Base-by-base conservation (phyloP, 2,888 invertebrate species). In the Fissipunctia ypsillon region DNA sequence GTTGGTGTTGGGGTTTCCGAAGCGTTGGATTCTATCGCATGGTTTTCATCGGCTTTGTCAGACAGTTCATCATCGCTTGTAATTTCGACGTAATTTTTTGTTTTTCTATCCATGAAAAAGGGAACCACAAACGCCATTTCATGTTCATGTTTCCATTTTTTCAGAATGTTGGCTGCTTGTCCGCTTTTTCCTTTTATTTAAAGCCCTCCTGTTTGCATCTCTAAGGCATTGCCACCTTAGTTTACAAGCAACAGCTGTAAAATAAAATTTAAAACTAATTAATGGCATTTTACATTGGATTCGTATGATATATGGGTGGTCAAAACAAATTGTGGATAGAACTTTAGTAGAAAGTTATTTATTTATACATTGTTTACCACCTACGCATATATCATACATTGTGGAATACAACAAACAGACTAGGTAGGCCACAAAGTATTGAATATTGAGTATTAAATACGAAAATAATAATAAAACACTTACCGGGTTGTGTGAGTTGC, bases 51-150 rank as follows among this genome's bases (percentile, higher is more conserved):
- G 0, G 25, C 43, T 45, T 38, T 71, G 28, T 45, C 73, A 28
- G 56, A 73, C 6, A n/a, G 2, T 19, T 71, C 71, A 38, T 54
- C 56, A 19, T 56, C 45, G 28, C 45, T 56, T 35, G 25, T 16
- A 43, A n/a, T 19, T 38, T 45, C 73, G 1, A 28, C 10, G 4
- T 22, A n/a, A n/a, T 56, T 35, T 45, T 71, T 43, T n/a, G 28
- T n/a, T 38, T 56, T 71, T 45, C 73, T 56, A n/a, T 38, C 56
- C n/a, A 71, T 9, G 5, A 71, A 31, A 45, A 56, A 71, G 9
- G 71, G 71, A 28, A 45, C 14, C 19, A 73, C 43, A 28, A 71
- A 71, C 6, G 56, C 35, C 73, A 71, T 71, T 56, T 71, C 73
- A 9, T 16, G 56, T 38, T 72, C 50, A 38, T 72, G 54, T 57